A percentile compares a stretch with the other conserved stretches of the same genome.
These are phyloP conservation scores for Actenoides lindsayi DNA, from an alignment of 2,113 vertebrate genomes.

Conservation along the genomic window DNA sequence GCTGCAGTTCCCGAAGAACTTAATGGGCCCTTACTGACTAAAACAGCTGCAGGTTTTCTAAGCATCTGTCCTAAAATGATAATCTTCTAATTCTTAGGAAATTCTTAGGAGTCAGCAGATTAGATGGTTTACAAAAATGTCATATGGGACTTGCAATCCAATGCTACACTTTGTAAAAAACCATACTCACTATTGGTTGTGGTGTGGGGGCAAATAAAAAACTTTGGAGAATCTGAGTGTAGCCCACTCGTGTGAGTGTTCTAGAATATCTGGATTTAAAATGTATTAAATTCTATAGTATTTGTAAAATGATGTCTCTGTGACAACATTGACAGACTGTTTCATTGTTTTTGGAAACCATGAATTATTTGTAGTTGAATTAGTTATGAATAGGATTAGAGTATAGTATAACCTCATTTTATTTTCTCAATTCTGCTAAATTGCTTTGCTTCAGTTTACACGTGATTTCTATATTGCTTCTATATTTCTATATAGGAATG, in stretches of 20 bases:
- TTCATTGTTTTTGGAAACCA: not conserved
- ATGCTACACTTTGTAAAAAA: not conserved
- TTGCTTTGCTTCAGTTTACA: not conserved
- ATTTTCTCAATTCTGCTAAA: not conserved
- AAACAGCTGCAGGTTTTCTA: not conserved
- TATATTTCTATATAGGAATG: not conserved
- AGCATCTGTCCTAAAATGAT: not conserved
- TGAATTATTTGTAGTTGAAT: not conserved
- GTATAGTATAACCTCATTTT: not conserved
- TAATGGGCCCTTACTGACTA: not conserved
- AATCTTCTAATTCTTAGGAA: not conserved
- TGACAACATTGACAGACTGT: not conserved
- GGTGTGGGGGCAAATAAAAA: not conserved
- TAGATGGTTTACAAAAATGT: not conserved
- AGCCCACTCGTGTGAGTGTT: not conserved
- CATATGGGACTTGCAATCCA: not conserved
- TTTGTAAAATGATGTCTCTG: not conserved
- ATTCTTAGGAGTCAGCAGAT: not conserved
- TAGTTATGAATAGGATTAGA: not conserved
- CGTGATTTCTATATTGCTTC: not conserved
- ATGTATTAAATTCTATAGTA: not conserved
- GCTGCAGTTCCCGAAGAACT: not conserved
- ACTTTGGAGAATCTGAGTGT: not conserved
- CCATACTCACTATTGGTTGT: not conserved
- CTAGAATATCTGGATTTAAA: not conserved